These are phyloP conservation scores for Thera obeliscata DNA, from an alignment of 2,888 invertebrate species.

Conservation along the genomic window DNA sequence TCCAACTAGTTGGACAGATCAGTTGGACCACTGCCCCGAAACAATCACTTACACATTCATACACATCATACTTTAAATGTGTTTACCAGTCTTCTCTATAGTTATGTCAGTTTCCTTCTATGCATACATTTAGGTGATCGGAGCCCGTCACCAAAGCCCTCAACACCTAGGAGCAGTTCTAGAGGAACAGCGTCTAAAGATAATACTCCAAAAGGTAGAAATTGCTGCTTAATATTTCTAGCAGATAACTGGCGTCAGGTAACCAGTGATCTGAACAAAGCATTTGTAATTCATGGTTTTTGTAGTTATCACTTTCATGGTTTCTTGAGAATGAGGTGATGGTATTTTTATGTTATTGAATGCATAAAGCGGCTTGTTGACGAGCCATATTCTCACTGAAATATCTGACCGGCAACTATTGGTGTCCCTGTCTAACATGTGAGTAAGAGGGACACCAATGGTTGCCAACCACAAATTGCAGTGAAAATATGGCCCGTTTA, in stretches of 20 bases:
- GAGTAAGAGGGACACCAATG: too few species aligned
- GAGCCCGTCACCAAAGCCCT: conserved; percentile 73
- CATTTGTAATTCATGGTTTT: background rate
- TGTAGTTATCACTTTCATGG: conserved; percentile 10
- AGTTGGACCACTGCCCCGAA: too few species aligned
- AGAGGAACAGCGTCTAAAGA: conserved; percentile 77
- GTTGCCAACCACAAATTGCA: too few species aligned
- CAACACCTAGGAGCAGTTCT: conserved; percentile 75
- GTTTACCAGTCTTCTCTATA: conserved; percentile 1
- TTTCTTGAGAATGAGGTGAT: background rate
- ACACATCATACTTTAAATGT: too few species aligned
- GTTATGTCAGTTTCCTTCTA: conserved; percentile 22
- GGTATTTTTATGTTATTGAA: background rate
- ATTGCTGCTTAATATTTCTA: conserved; percentile 6
- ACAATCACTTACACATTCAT: too few species aligned
- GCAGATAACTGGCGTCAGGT: too few species aligned
- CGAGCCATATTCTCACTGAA: too few species aligned
- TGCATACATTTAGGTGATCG: conserved; percentile 59
- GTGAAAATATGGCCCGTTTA: too few species aligned
- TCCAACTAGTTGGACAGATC: too few species aligned
- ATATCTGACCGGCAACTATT: too few species aligned
- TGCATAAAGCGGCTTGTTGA: background rate
- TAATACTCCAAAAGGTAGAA: conserved; percentile 75
- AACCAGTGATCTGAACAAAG: background rate
- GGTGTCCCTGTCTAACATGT: too few species aligned